phyloP scores from a whole-genome alignment of 2,113 vertebrate species.

The Piprites chloris region DNA sequence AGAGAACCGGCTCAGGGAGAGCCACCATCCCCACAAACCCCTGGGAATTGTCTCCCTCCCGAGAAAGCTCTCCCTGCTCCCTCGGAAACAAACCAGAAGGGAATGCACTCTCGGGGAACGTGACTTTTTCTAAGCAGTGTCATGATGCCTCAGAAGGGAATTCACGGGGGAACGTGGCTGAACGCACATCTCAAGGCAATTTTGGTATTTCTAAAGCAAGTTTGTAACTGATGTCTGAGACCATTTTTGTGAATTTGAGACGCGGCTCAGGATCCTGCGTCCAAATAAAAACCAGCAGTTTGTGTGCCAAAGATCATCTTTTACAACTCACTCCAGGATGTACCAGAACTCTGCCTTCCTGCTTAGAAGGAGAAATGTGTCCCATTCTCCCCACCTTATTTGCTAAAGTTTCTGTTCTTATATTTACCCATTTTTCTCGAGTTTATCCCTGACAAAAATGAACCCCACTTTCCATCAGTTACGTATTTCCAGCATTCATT shows the following conservation, averaged over 20 bases:
- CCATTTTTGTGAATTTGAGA: background rate
- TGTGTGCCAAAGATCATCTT: background rate
- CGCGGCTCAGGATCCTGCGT: background rate
- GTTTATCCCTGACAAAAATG: background rate
- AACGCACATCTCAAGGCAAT: background rate
- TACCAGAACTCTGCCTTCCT: background rate
- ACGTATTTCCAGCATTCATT: background rate
- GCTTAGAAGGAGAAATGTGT: accelerated
- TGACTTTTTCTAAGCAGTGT: background rate
- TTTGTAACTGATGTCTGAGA: background rate
- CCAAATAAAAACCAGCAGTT: background rate
- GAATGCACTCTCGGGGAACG: background rate
- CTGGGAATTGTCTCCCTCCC: background rate
- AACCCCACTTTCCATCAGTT: background rate
- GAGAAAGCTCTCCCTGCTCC: background rate
- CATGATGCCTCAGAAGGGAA: background rate
- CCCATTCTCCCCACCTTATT: background rate
- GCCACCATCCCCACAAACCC: background rate
- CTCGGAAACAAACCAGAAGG: background rate
- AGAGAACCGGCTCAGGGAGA: background rate
- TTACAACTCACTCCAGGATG: background rate
- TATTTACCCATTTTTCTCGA: background rate
- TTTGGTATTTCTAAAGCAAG: background rate
- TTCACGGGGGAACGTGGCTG: background rate
- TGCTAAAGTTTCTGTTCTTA: background rate